Evolutionary conservation across 2,113 vertebrate species (phyloP).

Genomic region (Opisthocomus hoazin): DNA sequence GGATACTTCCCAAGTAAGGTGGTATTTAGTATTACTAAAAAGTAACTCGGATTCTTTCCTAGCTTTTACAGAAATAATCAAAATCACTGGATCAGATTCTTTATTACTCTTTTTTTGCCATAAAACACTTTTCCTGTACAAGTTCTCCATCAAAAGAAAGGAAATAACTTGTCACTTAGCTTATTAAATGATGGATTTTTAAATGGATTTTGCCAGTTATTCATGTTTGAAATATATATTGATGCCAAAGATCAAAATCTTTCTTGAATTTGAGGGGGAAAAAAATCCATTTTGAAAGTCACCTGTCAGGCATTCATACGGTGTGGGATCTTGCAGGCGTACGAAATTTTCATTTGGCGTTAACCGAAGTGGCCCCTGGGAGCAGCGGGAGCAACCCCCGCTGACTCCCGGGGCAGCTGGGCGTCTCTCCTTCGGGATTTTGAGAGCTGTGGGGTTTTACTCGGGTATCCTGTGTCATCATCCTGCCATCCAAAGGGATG

Average conservation of each 20-base stretch:
- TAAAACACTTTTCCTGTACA: neutral
- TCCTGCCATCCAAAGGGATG: neutral
- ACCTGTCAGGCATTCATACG: neutral
- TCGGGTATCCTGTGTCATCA: too few relatives aligned
- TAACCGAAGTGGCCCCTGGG: neutral
- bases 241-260: slow-evolving; percentile 10
- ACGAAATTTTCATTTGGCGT: rapidly evolving
- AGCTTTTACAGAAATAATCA: neutral
- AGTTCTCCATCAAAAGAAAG: neutral
- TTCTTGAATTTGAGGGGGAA: neutral
- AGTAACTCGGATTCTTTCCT: neutral
- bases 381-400: neutral
- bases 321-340: neutral
- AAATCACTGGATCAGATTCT: neutral
- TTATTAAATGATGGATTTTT: neutral
- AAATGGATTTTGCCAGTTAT: neutral
- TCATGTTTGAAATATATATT: neutral
- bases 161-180: neutral
- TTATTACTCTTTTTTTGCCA: neutral
- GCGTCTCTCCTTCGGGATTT: neutral
- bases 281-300: neutral
- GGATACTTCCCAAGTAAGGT: neutral
- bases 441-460: neutral
- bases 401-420: neutral
- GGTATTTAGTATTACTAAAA: neutral